Conservation (phyloP, 2,113 vertebrate genomes). For the Pseudois nayaur region DNA sequence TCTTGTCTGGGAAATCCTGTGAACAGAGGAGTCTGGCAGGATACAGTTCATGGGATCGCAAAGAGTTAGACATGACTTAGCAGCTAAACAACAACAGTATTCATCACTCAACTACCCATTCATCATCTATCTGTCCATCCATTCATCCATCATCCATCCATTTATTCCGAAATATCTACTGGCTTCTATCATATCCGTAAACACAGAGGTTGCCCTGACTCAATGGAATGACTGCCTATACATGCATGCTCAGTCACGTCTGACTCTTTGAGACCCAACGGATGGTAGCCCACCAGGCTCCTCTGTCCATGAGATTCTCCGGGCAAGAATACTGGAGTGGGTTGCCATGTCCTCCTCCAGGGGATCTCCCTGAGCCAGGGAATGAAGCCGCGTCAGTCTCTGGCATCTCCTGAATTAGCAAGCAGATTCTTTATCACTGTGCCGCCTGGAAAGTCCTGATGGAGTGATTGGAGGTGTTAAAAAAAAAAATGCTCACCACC, state of each 20-base stretch:
- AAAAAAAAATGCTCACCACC: background rate
- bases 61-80: background rate
- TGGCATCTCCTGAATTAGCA: background rate
- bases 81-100: background rate
- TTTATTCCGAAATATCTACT: background rate
- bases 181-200: background rate
- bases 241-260: background rate
- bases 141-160: background rate
- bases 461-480: background rate
- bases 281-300: background rate
- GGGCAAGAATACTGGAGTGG: background rate
- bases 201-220: background rate
- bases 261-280: background rate
- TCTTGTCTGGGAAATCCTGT: background rate
- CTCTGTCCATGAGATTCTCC: background rate
- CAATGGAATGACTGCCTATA: background rate
- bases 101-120: background rate
- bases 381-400: background rate
- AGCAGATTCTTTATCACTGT: background rate
- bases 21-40: background rate
- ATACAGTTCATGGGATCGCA: fast-evolving
- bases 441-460: background rate
- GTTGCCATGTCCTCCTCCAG: background rate
- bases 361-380: background rate
- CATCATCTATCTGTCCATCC: background rate